A percentile compares a stretch with the other conserved stretches of the same genome.
phyloP scores from a whole-genome alignment of 2,797 vertebrate species.

The Balearica regulorum region DNA sequence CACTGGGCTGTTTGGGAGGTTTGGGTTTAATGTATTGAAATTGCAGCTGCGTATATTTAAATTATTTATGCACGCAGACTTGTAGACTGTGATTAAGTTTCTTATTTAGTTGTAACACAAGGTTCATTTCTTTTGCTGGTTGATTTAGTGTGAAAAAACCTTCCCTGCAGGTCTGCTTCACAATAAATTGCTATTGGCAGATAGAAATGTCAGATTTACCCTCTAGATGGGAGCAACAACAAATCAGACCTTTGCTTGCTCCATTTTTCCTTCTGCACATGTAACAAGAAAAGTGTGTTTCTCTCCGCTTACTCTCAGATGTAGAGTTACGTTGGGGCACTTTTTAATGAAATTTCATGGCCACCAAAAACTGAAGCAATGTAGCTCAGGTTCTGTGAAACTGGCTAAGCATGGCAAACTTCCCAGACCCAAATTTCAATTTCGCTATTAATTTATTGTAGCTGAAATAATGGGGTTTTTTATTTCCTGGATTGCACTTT shows the following conservation, averaged over 20 bases:
- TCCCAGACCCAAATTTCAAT: background rate
- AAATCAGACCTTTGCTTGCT: constrained; percentile 11
- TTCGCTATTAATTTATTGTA: background rate
- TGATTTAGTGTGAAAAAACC: constrained; percentile 16
- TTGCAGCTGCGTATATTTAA: background rate
- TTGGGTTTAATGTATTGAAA: background rate
- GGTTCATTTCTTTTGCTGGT: background rate
- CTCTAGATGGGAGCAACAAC: background rate
- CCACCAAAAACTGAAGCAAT: background rate
- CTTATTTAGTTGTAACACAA: background rate
- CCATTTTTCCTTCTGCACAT: background rate
- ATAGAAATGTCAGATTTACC: constrained; percentile 45
- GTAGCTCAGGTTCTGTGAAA: fast-evolving
- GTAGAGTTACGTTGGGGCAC: fast-evolving
- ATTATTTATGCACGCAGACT: constrained; percentile 34
- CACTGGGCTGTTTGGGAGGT: background rate
- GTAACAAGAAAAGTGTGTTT: background rate
- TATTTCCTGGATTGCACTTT: background rate
- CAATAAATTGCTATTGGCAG: constrained; percentile 42
- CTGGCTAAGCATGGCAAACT: background rate
- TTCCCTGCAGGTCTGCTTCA: background rate
- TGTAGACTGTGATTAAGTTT: background rate
- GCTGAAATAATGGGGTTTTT: background rate
- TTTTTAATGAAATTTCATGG: background rate
- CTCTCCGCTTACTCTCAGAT: background rate